These are phyloP conservation scores for Taenioides sp. DNA, from an alignment of 2,797 vertebrate species.

Conservation along the genomic window DNA sequence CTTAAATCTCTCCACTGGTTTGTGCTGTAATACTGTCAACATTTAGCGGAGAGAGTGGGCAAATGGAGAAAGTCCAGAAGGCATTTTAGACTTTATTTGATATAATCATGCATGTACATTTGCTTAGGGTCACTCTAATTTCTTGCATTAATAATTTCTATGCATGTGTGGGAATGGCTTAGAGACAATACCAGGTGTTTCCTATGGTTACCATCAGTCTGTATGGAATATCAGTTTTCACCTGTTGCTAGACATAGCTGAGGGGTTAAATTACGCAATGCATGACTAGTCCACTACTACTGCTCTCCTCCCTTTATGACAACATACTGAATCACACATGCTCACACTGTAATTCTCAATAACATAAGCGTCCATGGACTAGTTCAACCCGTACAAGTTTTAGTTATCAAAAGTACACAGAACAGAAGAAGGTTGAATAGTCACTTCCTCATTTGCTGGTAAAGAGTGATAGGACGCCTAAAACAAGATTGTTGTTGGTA, in stretches of 20 bases:
- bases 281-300: constrained; percentile 35
- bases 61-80: constrained; percentile 19
- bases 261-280: constrained; percentile 61
- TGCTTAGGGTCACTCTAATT: background rate
- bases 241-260: constrained; percentile 52
- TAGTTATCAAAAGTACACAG: constrained; percentile 2
- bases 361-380: constrained; percentile 1
- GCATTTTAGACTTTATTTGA: constrained; percentile 8
- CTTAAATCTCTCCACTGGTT: background rate
- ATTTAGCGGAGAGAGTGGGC: constrained; percentile 3
- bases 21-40: constrained; percentile 7
- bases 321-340: constrained; percentile 41
- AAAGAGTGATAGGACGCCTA: constrained; percentile 13
- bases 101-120: background rate
- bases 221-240: constrained; percentile 71
- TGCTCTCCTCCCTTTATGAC: constrained; percentile 20
- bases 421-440: background rate
- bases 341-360: constrained; percentile 23
- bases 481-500: constrained; percentile 15
- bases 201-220: constrained; percentile 66
- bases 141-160: too few species aligned
- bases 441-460: constrained; percentile 51
- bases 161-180: constrained; percentile 7
- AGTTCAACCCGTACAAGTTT: constrained; percentile 16
- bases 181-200: constrained; percentile 38